Conservation (phyloP, 2,113 vertebrate genomes). For the Fregata magnificens region DNA sequence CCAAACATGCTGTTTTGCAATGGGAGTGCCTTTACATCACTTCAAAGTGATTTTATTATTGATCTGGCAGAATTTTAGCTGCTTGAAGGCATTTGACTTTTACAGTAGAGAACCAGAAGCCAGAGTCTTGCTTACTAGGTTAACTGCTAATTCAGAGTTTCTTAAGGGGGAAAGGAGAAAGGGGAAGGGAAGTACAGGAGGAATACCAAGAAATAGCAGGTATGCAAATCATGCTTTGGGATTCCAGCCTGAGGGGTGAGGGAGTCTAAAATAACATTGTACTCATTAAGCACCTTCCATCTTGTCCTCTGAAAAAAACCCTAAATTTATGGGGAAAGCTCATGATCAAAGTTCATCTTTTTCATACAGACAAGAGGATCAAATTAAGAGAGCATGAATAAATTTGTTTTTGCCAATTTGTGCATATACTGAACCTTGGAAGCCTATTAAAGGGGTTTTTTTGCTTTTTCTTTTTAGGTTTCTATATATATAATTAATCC, state of each 20-base stretch:
- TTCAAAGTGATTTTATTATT: not conserved
- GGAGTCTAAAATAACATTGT: not conserved
- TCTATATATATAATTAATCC: not conserved
- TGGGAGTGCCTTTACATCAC: not conserved
- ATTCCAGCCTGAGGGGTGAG: not conserved
- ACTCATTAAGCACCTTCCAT: not conserved
- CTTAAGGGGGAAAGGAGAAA: not conserved
- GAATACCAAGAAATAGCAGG: not conserved
- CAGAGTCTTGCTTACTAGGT: not conserved
- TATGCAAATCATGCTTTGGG: not conserved
- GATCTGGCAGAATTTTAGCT: not conserved
- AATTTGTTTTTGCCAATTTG: not conserved
- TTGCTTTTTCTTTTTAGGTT: not conserved
- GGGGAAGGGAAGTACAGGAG: not conserved
- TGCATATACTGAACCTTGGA: not conserved
- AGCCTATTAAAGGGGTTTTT: not conserved
- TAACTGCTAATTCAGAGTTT: not conserved
- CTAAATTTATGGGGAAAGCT: not conserved
- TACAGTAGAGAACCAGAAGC: not conserved
- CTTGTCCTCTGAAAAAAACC: fast-evolving
- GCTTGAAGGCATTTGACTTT: not conserved
- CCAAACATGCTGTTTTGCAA: not conserved
- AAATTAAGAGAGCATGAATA: not conserved
- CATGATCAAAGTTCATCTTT: not conserved
- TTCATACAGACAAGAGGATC: not conserved